Base-by-base conservation (phyloP, 2,797 vertebrate genomes). In the Phrynocephalus vlangalii region DNA sequence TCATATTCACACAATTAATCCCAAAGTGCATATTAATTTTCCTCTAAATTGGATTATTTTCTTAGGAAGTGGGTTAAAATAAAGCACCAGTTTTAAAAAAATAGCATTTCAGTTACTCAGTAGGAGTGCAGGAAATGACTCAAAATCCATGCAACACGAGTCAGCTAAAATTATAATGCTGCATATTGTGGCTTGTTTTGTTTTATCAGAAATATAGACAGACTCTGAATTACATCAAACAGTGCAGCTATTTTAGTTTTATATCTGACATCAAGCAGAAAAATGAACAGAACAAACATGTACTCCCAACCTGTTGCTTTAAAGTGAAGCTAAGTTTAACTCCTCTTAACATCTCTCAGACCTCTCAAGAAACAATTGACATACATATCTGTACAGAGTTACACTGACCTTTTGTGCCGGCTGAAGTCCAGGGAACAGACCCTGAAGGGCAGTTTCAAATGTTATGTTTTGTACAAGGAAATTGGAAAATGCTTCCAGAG, bases 281-380 rank as follows among this genome's bases (percentile, higher is more conserved):
- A 81, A 9, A 52, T 1, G n/a, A 85, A 63, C 88, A 50, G 52
- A 76, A 89, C 86, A 63, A 0, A 0, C 38, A 76, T 16, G 30
- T 28, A 24, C 52, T 44, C 24, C 67, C 81, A 50, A 28, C 67
- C 71, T 83, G 38, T 66, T 89, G 71, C 66, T 88, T 82, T 67
- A 89, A 93, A 90, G 75, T 20, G 76, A 87, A 67, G 67, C 4
- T 73, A 85, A 87, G 28, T 83, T 92, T 48, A 83, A 60, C 13
- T 86, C 84, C 83, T 56, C 60, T 76, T 80, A 86, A 80, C 73
- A 73, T 48, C 84, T 91, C 68, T 79, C 85, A 44, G 38, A 44
- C 38, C 38, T 44, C 38, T 63, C 3, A 77, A 70, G 52, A 70
- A 67, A 78, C 50, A 79, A 79, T 48, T 85, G 88, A 86, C 56